Evolutionary conservation across 64 coral and sea anemone species (phyloP).

Genomic region (Platygyra sinensis): DNA sequence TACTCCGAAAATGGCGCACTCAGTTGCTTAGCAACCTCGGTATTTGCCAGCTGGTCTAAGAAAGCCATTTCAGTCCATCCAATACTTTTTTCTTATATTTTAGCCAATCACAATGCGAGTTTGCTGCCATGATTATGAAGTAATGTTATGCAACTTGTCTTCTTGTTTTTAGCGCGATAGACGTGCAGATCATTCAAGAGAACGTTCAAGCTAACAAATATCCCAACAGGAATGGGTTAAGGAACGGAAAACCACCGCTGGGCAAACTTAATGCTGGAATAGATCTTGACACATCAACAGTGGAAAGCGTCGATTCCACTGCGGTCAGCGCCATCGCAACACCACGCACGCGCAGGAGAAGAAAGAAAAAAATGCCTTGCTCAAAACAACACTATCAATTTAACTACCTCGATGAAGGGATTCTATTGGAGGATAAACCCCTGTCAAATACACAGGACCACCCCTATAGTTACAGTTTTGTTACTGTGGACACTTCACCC

Average conservation of each 20-base stretch:
- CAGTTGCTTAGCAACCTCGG: too few relatives aligned
- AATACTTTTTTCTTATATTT: too few relatives aligned
- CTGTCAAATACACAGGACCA: conserved; percentile 33
- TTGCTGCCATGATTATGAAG: neutral
- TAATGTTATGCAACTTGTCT: neutral
- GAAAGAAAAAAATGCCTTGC: conserved; percentile 66
- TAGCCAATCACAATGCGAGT: neutral
- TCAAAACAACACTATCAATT: conserved; percentile 53
- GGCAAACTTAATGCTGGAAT: conserved; percentile 19
- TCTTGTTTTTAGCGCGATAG: neutral
- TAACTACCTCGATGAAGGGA: conserved; percentile 69
- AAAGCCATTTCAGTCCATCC: too few relatives aligned
- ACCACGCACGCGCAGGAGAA: conserved; percentile 56
- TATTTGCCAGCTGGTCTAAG: too few relatives aligned
- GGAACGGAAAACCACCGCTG: conserved; percentile 1
- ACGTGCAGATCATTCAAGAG: conserved; percentile 42
- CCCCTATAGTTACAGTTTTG: conserved; percentile 41
- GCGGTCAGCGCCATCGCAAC: neutral
- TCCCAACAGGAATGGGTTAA: neutral
- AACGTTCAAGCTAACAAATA: conserved; percentile 15
- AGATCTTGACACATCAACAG: conserved; percentile 17
- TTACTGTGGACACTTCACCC: conserved; percentile 65
- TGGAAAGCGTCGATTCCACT: neutral
- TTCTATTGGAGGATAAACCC: conserved; percentile 71
- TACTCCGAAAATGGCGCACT: too few relatives aligned